Evolutionary conservation across 2,113 vertebrate genomes (phyloP).

Genomic region (Rhynchopsitta pachyrhyncha): DNA sequence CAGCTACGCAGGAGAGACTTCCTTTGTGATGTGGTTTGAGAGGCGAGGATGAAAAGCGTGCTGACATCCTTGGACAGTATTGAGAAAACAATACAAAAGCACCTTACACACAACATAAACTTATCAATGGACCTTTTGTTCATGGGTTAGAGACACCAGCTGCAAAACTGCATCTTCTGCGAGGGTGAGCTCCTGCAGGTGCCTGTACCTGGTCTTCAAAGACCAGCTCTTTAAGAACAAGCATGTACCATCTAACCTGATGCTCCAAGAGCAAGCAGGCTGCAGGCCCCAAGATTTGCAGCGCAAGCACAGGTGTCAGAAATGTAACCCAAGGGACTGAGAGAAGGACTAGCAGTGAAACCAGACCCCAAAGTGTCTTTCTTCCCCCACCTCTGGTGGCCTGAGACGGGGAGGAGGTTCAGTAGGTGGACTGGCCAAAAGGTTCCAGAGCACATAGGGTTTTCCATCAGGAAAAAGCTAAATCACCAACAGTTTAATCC

Average conservation of each 20-base stretch:
- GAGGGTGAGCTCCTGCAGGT: not conserved
- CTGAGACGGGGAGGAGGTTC: not conserved
- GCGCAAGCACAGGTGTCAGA: not conserved
- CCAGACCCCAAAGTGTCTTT: not conserved
- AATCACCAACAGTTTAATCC: rapidly evolving
- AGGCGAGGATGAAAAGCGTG: rapidly evolving
- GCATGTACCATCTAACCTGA: rapidly evolving
- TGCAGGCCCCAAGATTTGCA: not conserved
- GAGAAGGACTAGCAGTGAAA: not conserved
- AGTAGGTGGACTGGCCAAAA: not conserved
- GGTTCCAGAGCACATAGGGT: not conserved
- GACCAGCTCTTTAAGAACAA: not conserved
- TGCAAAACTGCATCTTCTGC: not conserved
- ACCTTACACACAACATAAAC: not conserved
- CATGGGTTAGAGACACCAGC: not conserved
- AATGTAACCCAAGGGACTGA: not conserved
- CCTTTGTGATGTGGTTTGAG: not conserved
- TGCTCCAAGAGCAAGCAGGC: not conserved
- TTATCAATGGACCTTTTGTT: not conserved
- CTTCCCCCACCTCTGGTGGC: not conserved
- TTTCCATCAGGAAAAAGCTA: not conserved
- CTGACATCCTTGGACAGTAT: not conserved
- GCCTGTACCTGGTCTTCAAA: not conserved
- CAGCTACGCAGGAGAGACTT: not conserved
- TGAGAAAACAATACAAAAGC: not conserved